phyloP scores from a whole-genome alignment of 1,140 invertebrate species.

The Macrotrachela quadricornifera region DNA sequence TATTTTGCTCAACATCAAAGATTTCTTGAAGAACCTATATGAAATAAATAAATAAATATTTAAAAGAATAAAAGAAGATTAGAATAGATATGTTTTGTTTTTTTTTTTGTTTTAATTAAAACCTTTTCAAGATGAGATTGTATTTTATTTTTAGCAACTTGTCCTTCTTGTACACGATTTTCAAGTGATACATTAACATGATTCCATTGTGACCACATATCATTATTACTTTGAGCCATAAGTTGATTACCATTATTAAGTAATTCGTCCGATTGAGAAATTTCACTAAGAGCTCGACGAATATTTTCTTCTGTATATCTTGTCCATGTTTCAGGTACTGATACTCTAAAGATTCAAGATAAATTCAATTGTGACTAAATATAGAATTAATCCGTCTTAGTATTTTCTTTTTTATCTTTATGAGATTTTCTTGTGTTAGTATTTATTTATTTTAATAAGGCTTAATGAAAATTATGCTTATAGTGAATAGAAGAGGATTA shows the following conservation, averaged over 20 bases:
- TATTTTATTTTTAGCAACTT: constrained; percentile 43
- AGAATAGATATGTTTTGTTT: no score
- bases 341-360: constrained; percentile 34
- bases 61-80: no score
- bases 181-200: constrained; percentile 32
- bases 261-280: constrained; percentile 55
- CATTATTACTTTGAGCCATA: constrained; percentile 40
- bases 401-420: no score
- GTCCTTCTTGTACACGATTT: constrained; percentile 24
- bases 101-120: no score
- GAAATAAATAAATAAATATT: neutral
- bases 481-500: no score
- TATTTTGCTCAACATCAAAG: constrained; percentile 46
- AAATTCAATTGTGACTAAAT: no score
- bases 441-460: no score
- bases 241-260: constrained; percentile 25
- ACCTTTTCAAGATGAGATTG: constrained; percentile 62
- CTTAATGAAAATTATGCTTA: no score
- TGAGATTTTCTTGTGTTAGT: no score
- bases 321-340: constrained; percentile 61
- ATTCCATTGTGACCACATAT: constrained; percentile 76
- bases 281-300: constrained; percentile 59
- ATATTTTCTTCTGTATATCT: constrained; percentile 60
- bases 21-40: constrained; percentile 60
- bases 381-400: no score